Conservation (phyloP, 2,888 invertebrate genomes). For the Pristionchus arcanus region DNA sequence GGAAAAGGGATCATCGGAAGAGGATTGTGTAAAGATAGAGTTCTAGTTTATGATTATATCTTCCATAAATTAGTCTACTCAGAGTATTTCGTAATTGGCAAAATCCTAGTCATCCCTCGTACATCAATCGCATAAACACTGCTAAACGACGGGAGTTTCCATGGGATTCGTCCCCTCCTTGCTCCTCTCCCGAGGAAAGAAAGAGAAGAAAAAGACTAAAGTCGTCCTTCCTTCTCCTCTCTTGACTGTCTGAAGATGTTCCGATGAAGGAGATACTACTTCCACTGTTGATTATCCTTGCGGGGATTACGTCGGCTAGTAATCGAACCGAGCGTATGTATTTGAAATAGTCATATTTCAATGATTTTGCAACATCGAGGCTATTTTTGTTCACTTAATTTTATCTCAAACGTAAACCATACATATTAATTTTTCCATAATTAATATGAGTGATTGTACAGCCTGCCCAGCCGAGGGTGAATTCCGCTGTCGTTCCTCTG, state of each 20-base stretch:
- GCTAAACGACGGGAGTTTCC: conserved; percentile 1
- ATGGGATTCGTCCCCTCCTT: neutral
- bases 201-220: conserved; percentile 25
- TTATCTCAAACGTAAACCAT: no score
- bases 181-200: neutral
- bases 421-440: no score
- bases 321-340: neutral
- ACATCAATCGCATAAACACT: neutral
- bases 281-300: neutral
- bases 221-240: neutral
- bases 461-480: conserved; percentile 47
- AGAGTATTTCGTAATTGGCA: no score
- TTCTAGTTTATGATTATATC: no score
- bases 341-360: no score
- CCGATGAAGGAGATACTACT: neutral
- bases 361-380: no score
- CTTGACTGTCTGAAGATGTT: neutral
- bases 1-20: no score
- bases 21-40: no score
- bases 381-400: no score
- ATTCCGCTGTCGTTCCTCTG: conserved; percentile 45
- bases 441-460: no score
- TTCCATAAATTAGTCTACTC: no score
- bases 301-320: neutral
- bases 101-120: neutral